Evolutionary conservation across 2,888 invertebrate genomes (phyloP).

Genomic region (Phytoseiulus persimilis): DNA sequence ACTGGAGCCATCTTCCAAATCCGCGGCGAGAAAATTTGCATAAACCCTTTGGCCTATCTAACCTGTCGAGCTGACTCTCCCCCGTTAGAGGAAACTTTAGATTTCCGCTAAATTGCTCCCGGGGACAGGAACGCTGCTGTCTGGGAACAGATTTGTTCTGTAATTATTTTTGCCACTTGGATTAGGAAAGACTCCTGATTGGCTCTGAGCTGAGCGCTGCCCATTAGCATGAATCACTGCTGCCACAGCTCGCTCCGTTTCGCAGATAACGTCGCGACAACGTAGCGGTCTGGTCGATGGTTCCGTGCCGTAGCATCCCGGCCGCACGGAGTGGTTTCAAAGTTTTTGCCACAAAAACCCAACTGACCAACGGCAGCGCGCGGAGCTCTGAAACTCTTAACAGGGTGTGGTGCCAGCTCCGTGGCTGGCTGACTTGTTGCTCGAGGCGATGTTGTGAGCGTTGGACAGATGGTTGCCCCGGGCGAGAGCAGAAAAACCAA

Average conservation of each 20-base stretch:
- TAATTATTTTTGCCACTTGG: constrained; percentile 5
- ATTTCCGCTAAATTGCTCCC: constrained; percentile 35
- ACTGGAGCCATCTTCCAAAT: constrained; percentile 24
- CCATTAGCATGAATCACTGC: background rate
- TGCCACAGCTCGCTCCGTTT: background rate
- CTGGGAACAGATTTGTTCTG: constrained; percentile 5
- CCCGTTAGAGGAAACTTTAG: constrained; percentile 31
- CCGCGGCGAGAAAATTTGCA: constrained; percentile 29
- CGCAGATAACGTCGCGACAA: background rate
- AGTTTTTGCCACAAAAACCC: background rate
- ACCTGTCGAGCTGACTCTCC: background rate
- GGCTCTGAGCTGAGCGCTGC: background rate
- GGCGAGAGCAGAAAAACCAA: background rate
- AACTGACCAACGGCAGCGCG: background rate
- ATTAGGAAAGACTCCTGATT: background rate
- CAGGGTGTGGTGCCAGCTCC: background rate
- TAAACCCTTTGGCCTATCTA: constrained; percentile 34
- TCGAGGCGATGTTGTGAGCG: background rate
- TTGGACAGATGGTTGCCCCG: background rate
- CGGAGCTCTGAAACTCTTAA: background rate
- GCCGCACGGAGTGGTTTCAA: background rate
- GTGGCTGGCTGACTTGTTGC: background rate
- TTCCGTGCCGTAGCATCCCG: background rate
- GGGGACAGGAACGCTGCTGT: background rate
- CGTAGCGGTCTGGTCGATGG: background rate